These are phyloP conservation scores for Heteromormyrus szaboi DNA, from an alignment of 2,797 vertebrate species.

Conservation along the genomic window DNA sequence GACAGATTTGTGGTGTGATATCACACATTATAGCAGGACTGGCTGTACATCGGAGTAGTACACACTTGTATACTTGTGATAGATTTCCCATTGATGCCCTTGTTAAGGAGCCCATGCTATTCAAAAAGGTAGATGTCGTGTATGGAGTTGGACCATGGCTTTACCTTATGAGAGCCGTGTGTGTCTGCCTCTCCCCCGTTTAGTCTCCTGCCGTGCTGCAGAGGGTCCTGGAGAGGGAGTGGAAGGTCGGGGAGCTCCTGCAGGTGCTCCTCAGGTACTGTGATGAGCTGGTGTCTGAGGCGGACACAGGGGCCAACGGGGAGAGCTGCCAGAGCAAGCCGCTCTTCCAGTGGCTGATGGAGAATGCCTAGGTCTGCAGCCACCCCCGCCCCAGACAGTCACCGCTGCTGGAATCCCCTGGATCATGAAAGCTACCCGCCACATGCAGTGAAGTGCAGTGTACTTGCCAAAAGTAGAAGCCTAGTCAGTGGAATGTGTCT, in stretches of 20 bases:
- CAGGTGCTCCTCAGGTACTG: conserved; percentile 83
- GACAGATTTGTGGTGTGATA: neutral
- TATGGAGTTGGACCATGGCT: neutral
- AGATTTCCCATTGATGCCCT: neutral
- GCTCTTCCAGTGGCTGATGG: conserved; percentile 85
- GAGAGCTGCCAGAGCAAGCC: conserved; percentile 53
- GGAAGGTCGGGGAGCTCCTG: conserved; percentile 82
- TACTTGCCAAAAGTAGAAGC: conserved; percentile 31
- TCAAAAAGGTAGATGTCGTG: neutral
- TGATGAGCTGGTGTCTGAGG: conserved; percentile 54
- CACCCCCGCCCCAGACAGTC: neutral
- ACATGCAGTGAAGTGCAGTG: conserved; percentile 29
- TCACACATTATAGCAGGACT: neutral
- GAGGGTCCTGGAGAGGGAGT: conserved; percentile 70
- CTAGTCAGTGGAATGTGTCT: conserved; percentile 31
- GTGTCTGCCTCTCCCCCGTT: conserved; percentile 25
- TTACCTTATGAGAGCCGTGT: neutral
- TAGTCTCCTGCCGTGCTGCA: conserved; percentile 69
- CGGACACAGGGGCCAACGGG: conserved; percentile 38
- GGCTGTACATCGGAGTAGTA: neutral
- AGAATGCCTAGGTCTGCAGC: conserved; percentile 63
- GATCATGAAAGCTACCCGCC: conserved; percentile 22
- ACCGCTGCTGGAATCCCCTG: neutral
- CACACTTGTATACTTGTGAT: neutral
- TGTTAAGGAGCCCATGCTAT: neutral